These are phyloP conservation scores for Pedionomus torquatus DNA, from an alignment of 2,113 vertebrate genomes.

Conservation along the genomic window DNA sequence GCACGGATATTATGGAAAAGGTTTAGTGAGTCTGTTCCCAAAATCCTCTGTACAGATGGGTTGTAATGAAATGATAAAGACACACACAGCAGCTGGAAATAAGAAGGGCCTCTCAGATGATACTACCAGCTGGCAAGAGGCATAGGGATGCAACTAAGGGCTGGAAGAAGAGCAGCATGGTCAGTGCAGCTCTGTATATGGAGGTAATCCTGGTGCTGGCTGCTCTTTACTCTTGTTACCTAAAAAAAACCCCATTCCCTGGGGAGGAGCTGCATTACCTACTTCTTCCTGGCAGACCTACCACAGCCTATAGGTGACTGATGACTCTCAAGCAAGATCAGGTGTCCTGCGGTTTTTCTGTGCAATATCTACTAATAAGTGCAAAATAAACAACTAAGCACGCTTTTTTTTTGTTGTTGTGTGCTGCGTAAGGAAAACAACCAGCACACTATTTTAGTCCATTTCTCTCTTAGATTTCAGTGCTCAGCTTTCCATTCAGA, in stretches of 20 bases:
- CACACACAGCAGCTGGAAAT: neutral
- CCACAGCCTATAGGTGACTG: neutral
- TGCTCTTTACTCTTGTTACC: rapidly evolving
- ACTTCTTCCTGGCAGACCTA: neutral
- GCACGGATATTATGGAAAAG: neutral
- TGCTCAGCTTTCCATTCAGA: neutral
- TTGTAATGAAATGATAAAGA: neutral
- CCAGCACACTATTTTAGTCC: neutral
- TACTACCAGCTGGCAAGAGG: neutral
- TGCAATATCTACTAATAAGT: neutral
- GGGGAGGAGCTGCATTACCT: neutral
- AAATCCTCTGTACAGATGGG: neutral
- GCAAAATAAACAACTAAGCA: neutral
- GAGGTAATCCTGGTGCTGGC: neutral
- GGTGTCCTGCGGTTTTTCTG: neutral
- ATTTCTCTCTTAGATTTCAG: neutral
- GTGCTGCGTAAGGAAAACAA: neutral
- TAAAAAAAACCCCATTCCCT: rapidly evolving
- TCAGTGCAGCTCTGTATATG: neutral
- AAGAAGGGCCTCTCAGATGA: neutral
- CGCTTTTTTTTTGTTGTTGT: neutral
- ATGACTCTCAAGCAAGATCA: neutral
- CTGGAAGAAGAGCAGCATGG: neutral
- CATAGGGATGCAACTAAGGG: rapidly evolving
- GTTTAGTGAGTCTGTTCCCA: neutral